Evolutionary conservation across 2,113 vertebrate species (phyloP), one percentile per base, ranked within the genome.

Genomic region (Elephantulus edwardii): DNA sequence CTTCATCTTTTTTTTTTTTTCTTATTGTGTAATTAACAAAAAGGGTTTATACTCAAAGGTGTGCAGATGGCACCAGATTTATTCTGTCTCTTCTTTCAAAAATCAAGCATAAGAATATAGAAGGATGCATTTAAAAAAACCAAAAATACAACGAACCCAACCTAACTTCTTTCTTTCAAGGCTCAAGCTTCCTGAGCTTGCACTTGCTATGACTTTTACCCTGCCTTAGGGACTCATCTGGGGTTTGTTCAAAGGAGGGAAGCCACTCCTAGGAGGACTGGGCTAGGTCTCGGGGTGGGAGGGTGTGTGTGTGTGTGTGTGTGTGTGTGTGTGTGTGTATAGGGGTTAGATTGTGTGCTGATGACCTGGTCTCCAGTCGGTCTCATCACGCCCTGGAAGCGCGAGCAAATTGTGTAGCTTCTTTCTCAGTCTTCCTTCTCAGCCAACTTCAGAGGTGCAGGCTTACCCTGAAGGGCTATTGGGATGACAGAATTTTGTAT

Each of bases 41-140:
- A 75, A 79, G 20, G n/a, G 1, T 40, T 64, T 68, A 58, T 50
- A 33, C 48, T 66, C 78, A 56, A 48, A 94, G 54, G 52, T 58
- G 19, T 81, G 42, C 91, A 54, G 30, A 12, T 19, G 13, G 38
- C 9, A 24, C 91, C 26, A 3, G n/a, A 56, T 52, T 68, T 75
- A 64, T 46, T 89, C 85, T 48, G 54, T n/a, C 3, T 76, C n/a
- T 89, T 83, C 40, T 68, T 26, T 82, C 54, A 38, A 83, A 90
- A 88, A 38, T 83, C 22, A 83, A 40, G 89, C 71, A 83, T 40
- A 74, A 28, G 70, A 90, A 72, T 56, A 11, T 11, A 86, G 38
- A 50, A 0, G 12, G 14, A 68, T 90, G 89, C 46, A 64, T 64
- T 85, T 58, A n/a, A n/a, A n/a, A n/a, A n/a, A n/a, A n/a, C n/a